Evolutionary conservation across 1,140 invertebrate genomes (phyloP).

Genomic region (Eumaeus atala): DNA sequence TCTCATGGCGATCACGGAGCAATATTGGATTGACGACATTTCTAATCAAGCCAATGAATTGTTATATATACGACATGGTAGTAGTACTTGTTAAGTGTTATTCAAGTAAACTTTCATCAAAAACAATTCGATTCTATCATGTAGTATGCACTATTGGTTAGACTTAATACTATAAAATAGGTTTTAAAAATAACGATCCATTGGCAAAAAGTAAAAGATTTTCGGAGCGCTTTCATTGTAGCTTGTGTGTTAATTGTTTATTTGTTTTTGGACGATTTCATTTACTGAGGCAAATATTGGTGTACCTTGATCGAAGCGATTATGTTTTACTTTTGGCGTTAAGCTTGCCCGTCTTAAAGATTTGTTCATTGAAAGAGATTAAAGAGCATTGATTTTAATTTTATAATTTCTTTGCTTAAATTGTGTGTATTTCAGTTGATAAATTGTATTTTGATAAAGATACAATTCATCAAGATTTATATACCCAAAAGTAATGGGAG

Average conservation of each 20-base stretch:
- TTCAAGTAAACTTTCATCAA: no score
- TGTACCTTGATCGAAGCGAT: background rate
- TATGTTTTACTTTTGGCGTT: background rate
- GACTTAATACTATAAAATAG: no score
- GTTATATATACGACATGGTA: background rate
- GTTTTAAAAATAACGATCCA: slow-evolving; percentile 11
- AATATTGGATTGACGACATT: background rate
- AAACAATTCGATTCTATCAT: no score
- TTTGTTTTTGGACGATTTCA: slow-evolving; percentile 8
- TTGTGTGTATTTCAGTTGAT: background rate
- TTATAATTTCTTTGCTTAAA: slow-evolving; percentile 10
- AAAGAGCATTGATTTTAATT: slow-evolving; percentile 12
- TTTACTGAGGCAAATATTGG: slow-evolving; percentile 2
- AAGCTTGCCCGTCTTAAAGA: slow-evolving; percentile 2
- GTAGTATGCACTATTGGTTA: no score
- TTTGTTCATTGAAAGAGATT: background rate
- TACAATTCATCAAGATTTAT: slow-evolving; percentile 16
- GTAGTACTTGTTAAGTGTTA: no score
- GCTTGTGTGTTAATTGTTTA: slow-evolving; percentile 46
- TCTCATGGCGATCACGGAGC: slow-evolving; percentile 14
- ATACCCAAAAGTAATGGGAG: slow-evolving; percentile 35
- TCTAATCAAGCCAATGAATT: background rate
- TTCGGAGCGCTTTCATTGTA: slow-evolving; percentile 61
- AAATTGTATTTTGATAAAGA: slow-evolving; percentile 19
- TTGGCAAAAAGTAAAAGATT: background rate